Evolutionary conservation across 2,888 invertebrate species (phyloP).

Genomic region (Drosophila koepferae): DNA sequence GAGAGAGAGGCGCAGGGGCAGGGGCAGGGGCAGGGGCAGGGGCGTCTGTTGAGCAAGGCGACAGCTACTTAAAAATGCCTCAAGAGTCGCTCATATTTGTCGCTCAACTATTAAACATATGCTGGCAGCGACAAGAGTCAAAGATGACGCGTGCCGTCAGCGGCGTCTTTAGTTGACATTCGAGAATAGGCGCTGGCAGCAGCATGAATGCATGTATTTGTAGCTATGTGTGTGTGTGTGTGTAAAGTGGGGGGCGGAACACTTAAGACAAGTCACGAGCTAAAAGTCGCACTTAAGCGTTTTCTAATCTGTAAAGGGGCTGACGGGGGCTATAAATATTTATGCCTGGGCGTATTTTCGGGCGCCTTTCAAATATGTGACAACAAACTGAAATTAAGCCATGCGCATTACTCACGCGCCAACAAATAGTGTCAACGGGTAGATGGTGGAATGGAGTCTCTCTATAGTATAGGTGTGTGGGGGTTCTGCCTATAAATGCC

Average conservation of each 20-base stretch:
- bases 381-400: conserved; percentile 78
- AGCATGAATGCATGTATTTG: not conserved
- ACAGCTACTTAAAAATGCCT: conserved; percentile 62
- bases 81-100: conserved; percentile 61
- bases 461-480: not conserved
- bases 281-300: conserved; percentile 82
- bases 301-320: conserved; percentile 74
- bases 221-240: not conserved
- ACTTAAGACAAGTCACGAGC: conserved; percentile 82
- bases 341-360: conserved; percentile 50
- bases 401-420: conserved; percentile 72
- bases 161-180: conserved; percentile 40
- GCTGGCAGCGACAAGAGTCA: conserved; percentile 43
- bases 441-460: not conserved
- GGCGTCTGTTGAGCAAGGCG: not conserved
- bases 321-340: conserved; percentile 70
- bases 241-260: conserved; percentile 30
- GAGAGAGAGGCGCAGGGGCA: not conserved
- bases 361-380: conserved; percentile 67
- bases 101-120: conserved; percentile 71
- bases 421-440: conserved; percentile 35
- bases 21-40: not conserved
- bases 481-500: conserved; percentile 9
- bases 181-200: conserved; percentile 35
- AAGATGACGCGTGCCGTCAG: conserved; percentile 61